Evolutionary conservation across 2,888 invertebrate species (phyloP).

Genomic region (Megastigmus dorsalis): DNA sequence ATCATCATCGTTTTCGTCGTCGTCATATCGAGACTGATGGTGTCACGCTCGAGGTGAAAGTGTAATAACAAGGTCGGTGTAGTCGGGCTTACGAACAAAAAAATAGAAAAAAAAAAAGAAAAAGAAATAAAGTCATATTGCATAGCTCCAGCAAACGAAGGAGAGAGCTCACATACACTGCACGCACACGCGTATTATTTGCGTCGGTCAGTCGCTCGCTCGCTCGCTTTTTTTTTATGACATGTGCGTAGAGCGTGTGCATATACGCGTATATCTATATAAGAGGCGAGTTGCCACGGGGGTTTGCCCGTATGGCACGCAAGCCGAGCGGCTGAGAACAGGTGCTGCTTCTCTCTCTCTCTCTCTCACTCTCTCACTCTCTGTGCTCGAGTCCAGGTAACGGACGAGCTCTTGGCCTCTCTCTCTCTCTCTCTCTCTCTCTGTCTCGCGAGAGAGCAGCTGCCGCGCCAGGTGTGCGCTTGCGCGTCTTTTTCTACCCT

Average conservation of each 20-base stretch:
- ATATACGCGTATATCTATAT: no score
- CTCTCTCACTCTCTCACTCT: not conserved
- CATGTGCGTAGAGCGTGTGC: conserved; percentile 1
- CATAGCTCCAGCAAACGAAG: no score
- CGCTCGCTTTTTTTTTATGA: not conserved
- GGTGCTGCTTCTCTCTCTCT: conserved; percentile 41
- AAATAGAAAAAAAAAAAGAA: no score
- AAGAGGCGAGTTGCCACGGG: conserved; percentile 5
- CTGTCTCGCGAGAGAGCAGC: conserved; percentile 61
- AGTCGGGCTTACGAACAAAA: no score
- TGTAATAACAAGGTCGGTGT: conserved; percentile 34
- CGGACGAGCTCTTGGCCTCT: conserved; percentile 36
- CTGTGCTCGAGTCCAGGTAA: conserved; percentile 18
- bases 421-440: not conserved
- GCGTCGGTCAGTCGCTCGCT: no score
- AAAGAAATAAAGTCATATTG: no score
- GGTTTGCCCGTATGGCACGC: conserved; percentile 34
- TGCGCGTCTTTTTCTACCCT: conserved; percentile 28
- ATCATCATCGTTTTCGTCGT: not conserved
- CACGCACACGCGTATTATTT: no score
- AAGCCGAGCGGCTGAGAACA: conserved; percentile 39
- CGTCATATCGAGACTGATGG: not conserved
- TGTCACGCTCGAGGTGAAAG: conserved; percentile 48
- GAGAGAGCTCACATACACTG: no score
- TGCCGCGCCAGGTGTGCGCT: conserved; percentile 71